These are phyloP conservation scores for Syndactyla subalaris DNA, from an alignment of 2,797 vertebrate genomes.

Conservation along the genomic window DNA sequence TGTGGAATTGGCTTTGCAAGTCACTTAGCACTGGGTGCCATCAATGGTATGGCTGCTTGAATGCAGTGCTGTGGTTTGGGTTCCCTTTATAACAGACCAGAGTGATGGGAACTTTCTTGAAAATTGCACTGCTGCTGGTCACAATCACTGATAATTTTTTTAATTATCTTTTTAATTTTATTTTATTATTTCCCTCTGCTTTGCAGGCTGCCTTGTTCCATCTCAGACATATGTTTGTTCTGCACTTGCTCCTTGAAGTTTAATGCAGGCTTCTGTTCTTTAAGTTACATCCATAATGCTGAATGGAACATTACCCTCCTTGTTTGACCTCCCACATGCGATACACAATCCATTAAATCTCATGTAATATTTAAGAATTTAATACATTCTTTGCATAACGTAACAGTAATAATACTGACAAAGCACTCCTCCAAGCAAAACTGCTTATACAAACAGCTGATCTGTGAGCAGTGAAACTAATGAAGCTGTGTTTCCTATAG, in stretches of 20 bases:
- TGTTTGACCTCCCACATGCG: constrained; percentile 1
- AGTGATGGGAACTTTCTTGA: background rate
- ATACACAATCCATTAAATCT: constrained; percentile 43
- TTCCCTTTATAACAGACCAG: background rate
- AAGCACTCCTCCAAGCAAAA: constrained; percentile 27
- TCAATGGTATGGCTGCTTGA: background rate
- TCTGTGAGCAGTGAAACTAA: background rate
- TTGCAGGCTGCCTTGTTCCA: background rate
- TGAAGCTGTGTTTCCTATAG: background rate
- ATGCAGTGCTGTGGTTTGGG: background rate
- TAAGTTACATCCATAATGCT: background rate
- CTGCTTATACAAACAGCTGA: constrained; percentile 5
- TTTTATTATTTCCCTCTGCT: background rate
- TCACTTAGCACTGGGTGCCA: background rate
- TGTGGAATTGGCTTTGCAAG: background rate
- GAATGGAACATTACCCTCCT: constrained; percentile 12
- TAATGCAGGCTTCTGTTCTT: background rate
- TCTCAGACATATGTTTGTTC: background rate
- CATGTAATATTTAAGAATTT: constrained; percentile 54
- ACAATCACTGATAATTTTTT: background rate
- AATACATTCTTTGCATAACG: constrained; percentile 53
- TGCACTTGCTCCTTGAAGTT: background rate
- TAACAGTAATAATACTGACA: background rate
- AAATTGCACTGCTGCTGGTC: background rate
- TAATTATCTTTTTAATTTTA: background rate